These are phyloP conservation scores for Hydrochoerus hydrochaeris DNA, from an alignment of 2,113 vertebrate species.

Conservation along the genomic window DNA sequence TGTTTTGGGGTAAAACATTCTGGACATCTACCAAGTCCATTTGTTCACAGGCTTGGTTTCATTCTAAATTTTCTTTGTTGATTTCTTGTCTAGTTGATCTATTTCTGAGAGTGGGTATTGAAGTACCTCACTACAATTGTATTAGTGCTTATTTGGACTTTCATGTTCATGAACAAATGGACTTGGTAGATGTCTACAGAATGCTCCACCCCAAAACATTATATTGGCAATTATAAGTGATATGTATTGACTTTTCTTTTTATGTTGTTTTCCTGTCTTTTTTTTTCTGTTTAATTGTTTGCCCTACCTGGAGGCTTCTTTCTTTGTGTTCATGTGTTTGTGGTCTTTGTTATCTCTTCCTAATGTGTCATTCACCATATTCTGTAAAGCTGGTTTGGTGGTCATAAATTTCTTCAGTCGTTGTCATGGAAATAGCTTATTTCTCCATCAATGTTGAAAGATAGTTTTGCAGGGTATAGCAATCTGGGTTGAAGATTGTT, in stretches of 20 bases:
- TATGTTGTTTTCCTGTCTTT: background rate
- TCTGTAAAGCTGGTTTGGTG: background rate
- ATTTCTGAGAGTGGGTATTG: no score
- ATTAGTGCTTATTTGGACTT: no score
- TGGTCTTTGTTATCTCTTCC: background rate
- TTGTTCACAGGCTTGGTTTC: no score
- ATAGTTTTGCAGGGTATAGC: background rate
- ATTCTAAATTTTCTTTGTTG: no score
- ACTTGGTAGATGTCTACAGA: no score
- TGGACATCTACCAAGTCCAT: no score
- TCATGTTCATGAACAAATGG: no score
- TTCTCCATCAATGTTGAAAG: background rate
- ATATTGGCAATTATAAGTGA: background rate
- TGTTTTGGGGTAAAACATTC: no score
- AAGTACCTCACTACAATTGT: no score
- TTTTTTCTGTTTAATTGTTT: background rate
- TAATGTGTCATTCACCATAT: background rate
- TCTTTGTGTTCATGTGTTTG: background rate
- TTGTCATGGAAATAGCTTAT: background rate
- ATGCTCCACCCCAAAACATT: no score
- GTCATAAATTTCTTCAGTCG: background rate
- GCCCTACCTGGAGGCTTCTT: background rate
- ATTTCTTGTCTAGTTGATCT: no score
- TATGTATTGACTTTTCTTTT: background rate
- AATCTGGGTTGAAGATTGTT: background rate